Percentiles rank a stretch among this genome's conserved stretches.
Conservation (phyloP, 2,797 vertebrate species). For the Chaenodraco wilsoni region DNA sequence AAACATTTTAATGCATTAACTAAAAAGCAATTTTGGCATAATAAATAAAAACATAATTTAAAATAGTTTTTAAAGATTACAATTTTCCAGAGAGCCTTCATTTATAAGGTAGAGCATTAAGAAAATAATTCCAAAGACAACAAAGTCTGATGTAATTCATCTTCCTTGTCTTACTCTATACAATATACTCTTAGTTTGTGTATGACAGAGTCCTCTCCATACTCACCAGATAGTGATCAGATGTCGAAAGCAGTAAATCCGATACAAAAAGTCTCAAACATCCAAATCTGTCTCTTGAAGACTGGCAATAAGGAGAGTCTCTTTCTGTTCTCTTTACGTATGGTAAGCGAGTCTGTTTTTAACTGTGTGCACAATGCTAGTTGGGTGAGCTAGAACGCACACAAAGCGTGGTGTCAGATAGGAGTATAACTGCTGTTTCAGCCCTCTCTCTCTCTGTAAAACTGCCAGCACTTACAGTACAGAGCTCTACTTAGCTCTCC, state of each 20-base stretch:
- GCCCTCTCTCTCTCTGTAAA: constrained; percentile 70
- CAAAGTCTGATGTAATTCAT: neutral
- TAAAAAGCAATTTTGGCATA: neutral
- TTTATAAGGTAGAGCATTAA: neutral
- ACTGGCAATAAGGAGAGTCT: constrained; percentile 9
- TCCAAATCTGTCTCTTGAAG: constrained; percentile 37
- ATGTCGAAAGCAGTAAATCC: constrained; percentile 38
- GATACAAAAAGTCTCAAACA: constrained; percentile 33
- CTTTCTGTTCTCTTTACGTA: no score
- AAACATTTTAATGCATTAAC: constrained; percentile 1
- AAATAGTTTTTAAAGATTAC: neutral
- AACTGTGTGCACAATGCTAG: constrained; percentile 50
- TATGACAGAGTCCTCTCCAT: constrained; percentile 21
- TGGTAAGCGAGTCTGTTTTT: constrained; percentile 35
- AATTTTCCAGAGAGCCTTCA: neutral
- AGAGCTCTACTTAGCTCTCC: constrained; percentile 48
- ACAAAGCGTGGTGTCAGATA: constrained; percentile 70
- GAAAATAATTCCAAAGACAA: neutral
- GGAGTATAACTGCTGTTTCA: constrained; percentile 79
- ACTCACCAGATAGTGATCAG: constrained; percentile 66
- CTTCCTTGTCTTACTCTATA: constrained; percentile 3
- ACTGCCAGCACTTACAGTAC: constrained; percentile 63
- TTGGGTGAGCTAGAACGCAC: constrained; percentile 51
- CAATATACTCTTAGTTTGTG: neutral
- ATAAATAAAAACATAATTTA: neutral